Evolutionary conservation across 2,888 invertebrate species (phyloP), one percentile per base, ranked within the genome.

Genomic region (Limenitis camilla): DNA sequence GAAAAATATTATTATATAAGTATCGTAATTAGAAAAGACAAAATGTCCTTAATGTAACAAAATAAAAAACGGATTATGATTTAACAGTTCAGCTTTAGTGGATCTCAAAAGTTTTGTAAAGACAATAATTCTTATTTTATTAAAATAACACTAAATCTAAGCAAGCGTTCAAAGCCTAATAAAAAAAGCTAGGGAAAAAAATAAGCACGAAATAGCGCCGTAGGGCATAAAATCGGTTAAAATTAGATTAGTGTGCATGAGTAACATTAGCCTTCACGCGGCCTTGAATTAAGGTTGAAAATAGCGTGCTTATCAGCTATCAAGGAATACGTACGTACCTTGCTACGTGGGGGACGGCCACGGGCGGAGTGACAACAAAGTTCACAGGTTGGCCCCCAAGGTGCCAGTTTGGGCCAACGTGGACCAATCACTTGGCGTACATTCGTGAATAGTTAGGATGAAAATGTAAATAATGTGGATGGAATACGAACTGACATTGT

Each of bases 311-410:
- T 29, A 47, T 46, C 39, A 27, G 51, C 55, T 47, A 53, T 56
- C 51, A 58, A 49, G 46, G 54, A 61, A 58, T 32, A 57, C 52
- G 53, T 49, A 76, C 76, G 65, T 72, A 78, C 78, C 75, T 74
- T 66, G 69, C 69, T 73, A 72, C 74, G 74, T 72, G 72, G 73
- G 72, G 71, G 68, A 67, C 78, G 76, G 69, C 67, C 69, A 69
- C 78, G 69, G 67, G 59, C 67, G 74, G 71, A 78, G 79, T 77
- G 76, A 75, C 74, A 69, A 64, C 69, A 71, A 67, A 67, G 65
- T 65, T 59, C 61, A 54, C 59, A 52, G 41, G 52, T 58, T 61
- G 59, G 64, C 46, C 55, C 66, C 72, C 70, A 72, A 69, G 55
- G 58, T 65, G 27, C 44, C 52, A 53, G 56, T 62, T 59, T 64